Percentiles rank a stretch among this genome's conserved stretches.
These are phyloP conservation scores for Petrocephalus sullivani DNA, from an alignment of 2,797 vertebrate species.

Conservation along the genomic window DNA sequence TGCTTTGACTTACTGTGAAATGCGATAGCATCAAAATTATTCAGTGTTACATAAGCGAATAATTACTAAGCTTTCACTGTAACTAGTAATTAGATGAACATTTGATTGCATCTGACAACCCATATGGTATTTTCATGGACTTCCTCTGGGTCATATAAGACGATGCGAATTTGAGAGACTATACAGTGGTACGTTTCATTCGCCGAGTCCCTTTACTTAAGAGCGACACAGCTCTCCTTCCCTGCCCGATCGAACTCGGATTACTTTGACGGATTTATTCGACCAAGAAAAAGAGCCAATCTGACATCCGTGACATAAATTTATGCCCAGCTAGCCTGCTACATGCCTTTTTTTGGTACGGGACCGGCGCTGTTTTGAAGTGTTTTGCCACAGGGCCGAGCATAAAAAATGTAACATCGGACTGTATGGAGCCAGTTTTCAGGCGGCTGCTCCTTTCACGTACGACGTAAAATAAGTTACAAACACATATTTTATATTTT, in stretches of 20 bases:
- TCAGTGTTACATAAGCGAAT: not conserved
- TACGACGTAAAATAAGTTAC: not conserved
- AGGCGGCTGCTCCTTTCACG: constrained; percentile 27
- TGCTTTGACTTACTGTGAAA: not conserved
- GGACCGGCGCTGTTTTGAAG: constrained; percentile 14
- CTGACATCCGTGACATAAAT: constrained; percentile 36
- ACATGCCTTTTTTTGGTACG: constrained; percentile 17
- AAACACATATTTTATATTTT: not conserved
- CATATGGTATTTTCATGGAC: not conserved
- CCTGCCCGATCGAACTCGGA: not conserved
- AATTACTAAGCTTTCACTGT: not conserved
- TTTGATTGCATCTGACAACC: not conserved
- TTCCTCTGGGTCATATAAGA: not conserved
- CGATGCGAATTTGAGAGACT: not conserved
- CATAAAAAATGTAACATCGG: constrained; percentile 55
- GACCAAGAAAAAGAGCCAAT: constrained; percentile 24
- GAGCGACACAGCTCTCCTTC: not conserved
- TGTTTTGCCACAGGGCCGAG: constrained; percentile 45
- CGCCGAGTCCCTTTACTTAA: not conserved
- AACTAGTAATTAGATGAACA: not conserved
- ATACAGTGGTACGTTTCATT: not conserved
- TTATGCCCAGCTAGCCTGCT: constrained; percentile 43
- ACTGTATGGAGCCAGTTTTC: not conserved
- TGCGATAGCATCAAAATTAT: not conserved
- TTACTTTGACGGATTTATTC: constrained; percentile 27